Evolutionary conservation across 2,113 vertebrate species (phyloP).

Genomic region (Pachypanchax playfairii): DNA sequence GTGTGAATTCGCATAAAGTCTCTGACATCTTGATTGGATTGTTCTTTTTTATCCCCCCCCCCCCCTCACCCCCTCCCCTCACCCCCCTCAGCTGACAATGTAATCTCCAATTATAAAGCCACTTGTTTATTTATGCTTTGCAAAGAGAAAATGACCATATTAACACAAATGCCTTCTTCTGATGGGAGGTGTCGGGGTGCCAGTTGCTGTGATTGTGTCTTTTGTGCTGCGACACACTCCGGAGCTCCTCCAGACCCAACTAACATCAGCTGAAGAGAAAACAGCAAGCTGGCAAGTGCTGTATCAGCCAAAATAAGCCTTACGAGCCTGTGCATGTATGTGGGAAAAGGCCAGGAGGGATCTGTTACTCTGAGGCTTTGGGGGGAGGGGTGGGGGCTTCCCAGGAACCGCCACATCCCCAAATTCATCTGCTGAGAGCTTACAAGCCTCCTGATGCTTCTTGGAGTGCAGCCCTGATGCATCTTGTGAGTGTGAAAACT

Average conservation of each 20-base stretch:
- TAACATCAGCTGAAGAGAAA: conserved; percentile 64
- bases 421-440: conserved; percentile 54
- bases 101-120: conserved; percentile 9
- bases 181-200: conserved; percentile 62
- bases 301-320: conserved; percentile 53
- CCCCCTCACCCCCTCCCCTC: too few species aligned
- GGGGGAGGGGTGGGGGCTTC: conserved; percentile 31
- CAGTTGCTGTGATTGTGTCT: conserved; percentile 61
- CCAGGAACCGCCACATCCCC: conserved; percentile 54
- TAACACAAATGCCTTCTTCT: conserved; percentile 29
- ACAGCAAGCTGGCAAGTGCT: conserved; percentile 45
- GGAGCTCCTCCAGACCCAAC: conserved; percentile 57
- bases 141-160: conserved; percentile 7
- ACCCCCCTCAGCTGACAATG: too few species aligned
- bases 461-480: conserved; percentile 68
- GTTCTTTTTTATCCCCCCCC: too few species aligned
- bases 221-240: conserved; percentile 64
- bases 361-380: conserved; percentile 40
- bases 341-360: conserved; percentile 41
- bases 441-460: conserved; percentile 55
- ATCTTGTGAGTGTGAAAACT: conserved; percentile 60
- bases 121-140: conserved; percentile 24
- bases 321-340: conserved; percentile 51
- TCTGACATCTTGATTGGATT: conserved; percentile 9
- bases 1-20: conserved; percentile 51